phyloP scores from a whole-genome alignment of 2,888 invertebrate genomes.

The Salticus scenicus region DNA sequence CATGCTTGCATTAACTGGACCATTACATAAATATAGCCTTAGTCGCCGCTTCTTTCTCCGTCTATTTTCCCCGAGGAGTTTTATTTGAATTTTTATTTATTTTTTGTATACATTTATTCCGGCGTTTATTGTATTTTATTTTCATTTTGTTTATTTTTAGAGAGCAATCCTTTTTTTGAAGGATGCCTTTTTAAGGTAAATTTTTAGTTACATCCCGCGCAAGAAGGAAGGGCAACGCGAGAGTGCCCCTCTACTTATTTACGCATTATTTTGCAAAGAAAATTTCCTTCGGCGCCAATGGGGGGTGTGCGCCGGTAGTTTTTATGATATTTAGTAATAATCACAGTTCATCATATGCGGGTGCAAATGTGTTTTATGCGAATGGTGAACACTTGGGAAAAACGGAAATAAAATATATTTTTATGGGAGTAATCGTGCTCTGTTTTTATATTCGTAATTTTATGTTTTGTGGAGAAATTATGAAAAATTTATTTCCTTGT shows the following conservation, averaged over 20 bases:
- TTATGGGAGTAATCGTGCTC: slow-evolving; percentile 15
- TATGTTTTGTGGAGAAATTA: not conserved
- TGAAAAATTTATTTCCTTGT: not conserved
- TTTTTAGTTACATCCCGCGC: slow-evolving; percentile 42
- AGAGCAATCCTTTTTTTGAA: slow-evolving; percentile 61
- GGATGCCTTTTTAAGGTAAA: slow-evolving; percentile 51
- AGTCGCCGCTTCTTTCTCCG: slow-evolving; percentile 28
- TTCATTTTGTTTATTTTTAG: slow-evolving; percentile 40
- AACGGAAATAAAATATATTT: slow-evolving; percentile 9
- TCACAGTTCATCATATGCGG: slow-evolving; percentile 52
- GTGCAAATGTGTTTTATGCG: slow-evolving; percentile 44
- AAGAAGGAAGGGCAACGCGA: not conserved
- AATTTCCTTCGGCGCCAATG: not conserved
- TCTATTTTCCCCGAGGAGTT: slow-evolving; percentile 31
- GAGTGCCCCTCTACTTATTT: not conserved
- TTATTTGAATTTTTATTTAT: slow-evolving; percentile 64
- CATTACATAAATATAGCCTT: slow-evolving; percentile 70
- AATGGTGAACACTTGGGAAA: not conserved
- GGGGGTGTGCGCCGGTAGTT: not conserved
- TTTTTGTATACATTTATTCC: slow-evolving; percentile 31
- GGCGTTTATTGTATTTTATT: slow-evolving; percentile 50
- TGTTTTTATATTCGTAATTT: not conserved
- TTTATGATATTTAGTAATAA: slow-evolving; percentile 59
- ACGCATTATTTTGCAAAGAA: slow-evolving; percentile 19
- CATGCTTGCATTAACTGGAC: slow-evolving; percentile 67